Evolutionary conservation across 2,797 vertebrate species (phyloP).

Genomic region (Chiroxiphia lanceolata): DNA sequence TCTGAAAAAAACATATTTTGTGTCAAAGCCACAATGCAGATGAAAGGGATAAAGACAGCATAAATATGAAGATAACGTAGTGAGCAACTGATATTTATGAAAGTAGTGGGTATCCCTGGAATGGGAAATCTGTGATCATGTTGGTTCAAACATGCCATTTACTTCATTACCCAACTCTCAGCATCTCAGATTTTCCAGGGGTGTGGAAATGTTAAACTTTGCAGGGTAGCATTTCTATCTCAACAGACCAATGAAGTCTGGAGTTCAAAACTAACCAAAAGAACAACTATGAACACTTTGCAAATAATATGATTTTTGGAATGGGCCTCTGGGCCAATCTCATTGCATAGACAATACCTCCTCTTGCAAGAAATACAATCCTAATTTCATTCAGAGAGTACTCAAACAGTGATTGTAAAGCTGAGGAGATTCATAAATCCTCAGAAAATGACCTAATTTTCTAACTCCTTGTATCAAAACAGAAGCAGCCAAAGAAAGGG

Average conservation of each 20-base stretch:
- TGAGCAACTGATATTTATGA: background rate
- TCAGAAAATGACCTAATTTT: background rate
- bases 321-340: background rate
- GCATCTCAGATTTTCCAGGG: background rate
- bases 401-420: background rate
- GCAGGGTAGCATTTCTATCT: background rate
- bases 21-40: background rate
- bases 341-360: background rate
- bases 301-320: background rate
- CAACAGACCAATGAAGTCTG: background rate
- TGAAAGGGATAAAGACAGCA: background rate
- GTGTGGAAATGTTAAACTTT: background rate
- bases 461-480: background rate
- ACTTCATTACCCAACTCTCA: background rate
- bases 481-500: background rate
- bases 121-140: background rate
- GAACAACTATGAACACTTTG: background rate
- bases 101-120: background rate
- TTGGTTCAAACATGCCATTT: background rate
- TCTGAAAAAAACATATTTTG: background rate
- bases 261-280: background rate
- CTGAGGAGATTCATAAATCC: background rate
- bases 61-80: background rate
- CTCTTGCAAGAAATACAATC: background rate
- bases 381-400: background rate